A percentile compares a stretch with the other conserved stretches of the same genome.
Evolutionary conservation across 2,113 vertebrate species (phyloP).

Genomic region (Engraulis encrasicolus): DNA sequence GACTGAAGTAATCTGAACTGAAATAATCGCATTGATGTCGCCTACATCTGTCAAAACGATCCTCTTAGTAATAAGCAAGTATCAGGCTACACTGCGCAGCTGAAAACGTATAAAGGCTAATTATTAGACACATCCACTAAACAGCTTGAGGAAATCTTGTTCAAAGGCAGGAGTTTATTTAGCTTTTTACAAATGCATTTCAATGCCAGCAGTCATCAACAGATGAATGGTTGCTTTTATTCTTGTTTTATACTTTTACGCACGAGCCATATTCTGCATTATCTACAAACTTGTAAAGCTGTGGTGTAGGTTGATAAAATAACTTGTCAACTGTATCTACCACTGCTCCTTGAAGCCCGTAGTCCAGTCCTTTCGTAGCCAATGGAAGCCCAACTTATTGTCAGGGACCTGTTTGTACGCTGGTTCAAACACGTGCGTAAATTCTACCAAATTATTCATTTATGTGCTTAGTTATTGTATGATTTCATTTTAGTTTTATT

Average conservation of each 20-base stretch:
- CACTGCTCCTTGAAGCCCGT: not conserved
- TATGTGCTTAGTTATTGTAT: not conserved
- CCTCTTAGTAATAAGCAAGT: not conserved
- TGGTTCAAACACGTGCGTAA: not conserved
- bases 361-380: not conserved
- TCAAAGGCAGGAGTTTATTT: not conserved
- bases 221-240: not conserved
- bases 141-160: not conserved
- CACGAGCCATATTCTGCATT: not conserved
- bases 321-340: not conserved
- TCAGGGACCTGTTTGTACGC: not conserved
- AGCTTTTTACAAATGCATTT: not conserved
- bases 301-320: not conserved
- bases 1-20: conserved; percentile 6
- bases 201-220: not conserved
- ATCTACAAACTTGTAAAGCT: not conserved
- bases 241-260: not conserved
- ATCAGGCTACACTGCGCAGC: not conserved
- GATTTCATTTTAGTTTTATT: not conserved
- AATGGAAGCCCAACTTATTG: not conserved
- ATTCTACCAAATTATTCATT: not conserved
- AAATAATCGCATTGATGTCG: not conserved
- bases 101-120: not conserved
- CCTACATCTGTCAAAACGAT: conserved; percentile 7
- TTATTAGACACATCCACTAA: not conserved